Evolutionary conservation across 2,797 vertebrate genomes (phyloP), one percentile per base, ranked within the genome.

Genomic region (Ciconia nigra): DNA sequence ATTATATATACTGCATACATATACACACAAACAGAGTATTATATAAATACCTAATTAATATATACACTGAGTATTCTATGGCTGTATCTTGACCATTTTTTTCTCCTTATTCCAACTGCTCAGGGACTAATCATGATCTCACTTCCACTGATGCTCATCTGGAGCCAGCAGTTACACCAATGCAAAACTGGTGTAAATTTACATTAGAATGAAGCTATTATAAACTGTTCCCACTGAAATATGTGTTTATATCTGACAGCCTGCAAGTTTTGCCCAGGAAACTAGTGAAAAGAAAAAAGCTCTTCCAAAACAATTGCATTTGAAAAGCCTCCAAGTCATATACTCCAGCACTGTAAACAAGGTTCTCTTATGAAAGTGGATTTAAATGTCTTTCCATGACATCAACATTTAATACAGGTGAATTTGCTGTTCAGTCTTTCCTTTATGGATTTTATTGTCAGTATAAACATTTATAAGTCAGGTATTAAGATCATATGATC

Each of bases 291-390:
- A 90, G 47, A 16, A 85, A 76, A 78, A 73, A 73, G 17, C 2
- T 83, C 73, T 88, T 84, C 18, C 66, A 65, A 95, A 96, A 92
- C 52, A 88, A 73, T 73, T 86, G 66, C 5, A 66, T 90, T 80
- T 89, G 88, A 94, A 87, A 92, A 76, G 59, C 14, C n/a, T 96
- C 91, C 93, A 95, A 96, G 39, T 95, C 76, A 84, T 17, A 90
- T 46, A 88, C 42, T 91, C 46, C 37, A 72, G 37, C 15, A 54
- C 12, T 72, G 78, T 80, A 96, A 95, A 76, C 41, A 87, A 88
- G 37, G 20, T 49, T 82, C 17, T 22, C 29, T 79, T 78, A 78
- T 31, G n/a, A 67, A 93, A 90, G 44, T 69, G 35, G 67, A 72
- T 82, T 91, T 87, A 69, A 88, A 49, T 47, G 37, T 72, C 41